phyloP scores from a whole-genome alignment of 2,113 vertebrate genomes.

The Puffinus mauretanicus region DNA sequence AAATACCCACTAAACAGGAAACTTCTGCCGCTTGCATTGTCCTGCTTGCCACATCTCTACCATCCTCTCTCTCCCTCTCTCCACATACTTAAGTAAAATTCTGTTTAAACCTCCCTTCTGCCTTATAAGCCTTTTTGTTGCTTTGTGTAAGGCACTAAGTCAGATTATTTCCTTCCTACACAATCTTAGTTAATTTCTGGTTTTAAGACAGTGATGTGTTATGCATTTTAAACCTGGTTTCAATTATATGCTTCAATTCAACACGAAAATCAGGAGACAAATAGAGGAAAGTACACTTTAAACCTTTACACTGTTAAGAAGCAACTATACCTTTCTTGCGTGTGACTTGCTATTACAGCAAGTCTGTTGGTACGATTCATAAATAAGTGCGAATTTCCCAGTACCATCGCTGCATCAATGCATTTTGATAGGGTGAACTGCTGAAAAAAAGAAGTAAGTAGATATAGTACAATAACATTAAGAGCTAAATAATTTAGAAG shows the following conservation, averaged over 20 bases:
- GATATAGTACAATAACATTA: background rate
- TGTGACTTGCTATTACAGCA: constrained; percentile 91
- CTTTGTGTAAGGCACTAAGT: background rate
- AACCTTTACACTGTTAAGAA: background rate
- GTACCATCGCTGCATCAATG: constrained; percentile 89
- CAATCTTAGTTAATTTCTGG: background rate
- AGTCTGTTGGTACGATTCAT: constrained; percentile 90
- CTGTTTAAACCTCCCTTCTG: background rate
- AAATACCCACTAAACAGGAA: background rate
- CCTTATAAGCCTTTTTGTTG: background rate
- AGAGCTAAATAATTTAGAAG: background rate
- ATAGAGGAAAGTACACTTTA: rapidly evolving
- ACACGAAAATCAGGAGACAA: background rate
- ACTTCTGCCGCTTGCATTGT: background rate
- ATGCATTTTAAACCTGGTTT: background rate
- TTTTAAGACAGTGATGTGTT: rapidly evolving
- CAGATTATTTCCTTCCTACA: background rate
- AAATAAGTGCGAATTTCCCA: constrained; percentile 91
- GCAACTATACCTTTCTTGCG: constrained; percentile 85
- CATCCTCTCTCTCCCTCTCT: background rate
- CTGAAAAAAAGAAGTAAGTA: background rate
- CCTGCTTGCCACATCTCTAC: background rate
- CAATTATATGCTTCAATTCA: background rate
- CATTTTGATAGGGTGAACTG: constrained; percentile 94
- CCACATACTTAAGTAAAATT: background rate